A percentile compares a stretch with the other conserved stretches of the same genome.
Conservation (phyloP, 2,113 vertebrate genomes). For the Pseudopodoces humilis region DNA sequence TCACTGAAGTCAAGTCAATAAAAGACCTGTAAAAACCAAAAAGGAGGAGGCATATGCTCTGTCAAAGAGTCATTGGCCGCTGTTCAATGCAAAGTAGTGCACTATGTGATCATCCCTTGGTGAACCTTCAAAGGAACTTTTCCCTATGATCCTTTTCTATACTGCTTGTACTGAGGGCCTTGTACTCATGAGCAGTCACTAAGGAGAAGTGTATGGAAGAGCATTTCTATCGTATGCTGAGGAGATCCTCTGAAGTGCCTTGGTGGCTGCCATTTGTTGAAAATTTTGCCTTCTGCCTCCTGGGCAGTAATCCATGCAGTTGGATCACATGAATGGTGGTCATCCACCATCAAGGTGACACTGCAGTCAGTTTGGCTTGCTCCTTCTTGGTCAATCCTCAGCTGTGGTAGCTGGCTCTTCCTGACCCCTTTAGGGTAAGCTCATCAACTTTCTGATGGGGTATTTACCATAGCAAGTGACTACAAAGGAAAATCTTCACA, state of each 20-base stretch:
- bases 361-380: background rate
- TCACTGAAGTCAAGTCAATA: slow-evolving; percentile 41
- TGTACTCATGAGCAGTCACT: background rate
- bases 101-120: slow-evolving; percentile 13
- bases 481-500: background rate
- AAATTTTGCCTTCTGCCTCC: background rate
- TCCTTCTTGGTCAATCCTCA: background rate
- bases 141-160: slow-evolving; percentile 4
- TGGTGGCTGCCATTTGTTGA: background rate
- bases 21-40: slow-evolving; percentile 25
- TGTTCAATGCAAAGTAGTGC: background rate
- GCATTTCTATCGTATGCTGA: background rate
- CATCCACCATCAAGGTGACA: background rate
- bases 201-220: background rate
- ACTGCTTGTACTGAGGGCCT: background rate
- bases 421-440: background rate
- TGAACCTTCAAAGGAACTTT: slow-evolving; percentile 29
- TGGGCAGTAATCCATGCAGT: background rate
- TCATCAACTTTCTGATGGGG: background rate
- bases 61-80: background rate
- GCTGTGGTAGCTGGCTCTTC: background rate
- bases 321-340: background rate
- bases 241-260: background rate
- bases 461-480: background rate
- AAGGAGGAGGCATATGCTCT: background rate